Conservation (phyloP, 64 coral and sea anemone species). For the Montipora capricornis region DNA sequence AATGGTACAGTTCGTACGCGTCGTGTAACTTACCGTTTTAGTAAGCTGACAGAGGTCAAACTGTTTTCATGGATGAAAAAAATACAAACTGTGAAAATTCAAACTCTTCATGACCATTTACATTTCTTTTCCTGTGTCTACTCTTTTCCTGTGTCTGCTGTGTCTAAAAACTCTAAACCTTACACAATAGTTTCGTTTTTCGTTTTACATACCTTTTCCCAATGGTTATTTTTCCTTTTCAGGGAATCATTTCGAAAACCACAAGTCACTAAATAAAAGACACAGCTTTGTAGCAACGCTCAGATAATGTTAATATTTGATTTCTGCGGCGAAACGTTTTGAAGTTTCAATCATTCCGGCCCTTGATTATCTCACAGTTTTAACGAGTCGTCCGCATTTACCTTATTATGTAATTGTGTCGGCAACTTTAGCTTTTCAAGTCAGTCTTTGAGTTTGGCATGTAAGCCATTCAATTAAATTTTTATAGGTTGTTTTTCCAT, state of each 20-base stretch:
- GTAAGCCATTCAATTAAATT: slow-evolving; percentile 14
- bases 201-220: neutral
- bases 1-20: no score
- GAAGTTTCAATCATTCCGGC: neutral
- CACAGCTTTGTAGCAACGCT: neutral
- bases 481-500: slow-evolving; percentile 16
- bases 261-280: neutral
- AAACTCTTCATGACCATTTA: no score
- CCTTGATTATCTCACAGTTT: neutral
- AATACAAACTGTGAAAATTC: no score
- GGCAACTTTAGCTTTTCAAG: neutral
- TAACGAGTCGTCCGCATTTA: neutral
- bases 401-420: neutral
- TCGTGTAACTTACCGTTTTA: no score
- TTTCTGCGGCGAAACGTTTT: neutral
- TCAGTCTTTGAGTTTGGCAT: neutral
- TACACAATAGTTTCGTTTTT: neutral
- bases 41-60: no score
- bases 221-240: neutral
- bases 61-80: no score
- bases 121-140: no score
- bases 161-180: neutral
- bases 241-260: neutral
- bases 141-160: no score
- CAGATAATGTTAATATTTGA: neutral